Evolutionary conservation across 2,888 invertebrate genomes (phyloP).

Genomic region (Bembecia ichneumoniformis): DNA sequence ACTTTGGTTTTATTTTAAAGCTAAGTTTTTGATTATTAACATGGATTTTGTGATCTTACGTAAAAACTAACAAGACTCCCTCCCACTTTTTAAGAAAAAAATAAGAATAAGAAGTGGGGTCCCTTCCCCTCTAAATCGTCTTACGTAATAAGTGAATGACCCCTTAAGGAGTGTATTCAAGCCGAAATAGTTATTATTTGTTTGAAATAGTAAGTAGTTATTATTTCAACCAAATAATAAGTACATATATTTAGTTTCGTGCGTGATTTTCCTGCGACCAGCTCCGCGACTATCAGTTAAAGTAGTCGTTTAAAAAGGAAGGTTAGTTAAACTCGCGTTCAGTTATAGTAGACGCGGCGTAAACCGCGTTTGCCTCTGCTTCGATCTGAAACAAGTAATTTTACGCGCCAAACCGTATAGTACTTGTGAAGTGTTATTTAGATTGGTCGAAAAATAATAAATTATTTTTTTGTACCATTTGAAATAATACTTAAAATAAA

Average conservation of each 20-base stretch:
- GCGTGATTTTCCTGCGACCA: not conserved
- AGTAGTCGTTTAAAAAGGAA: slow-evolving; percentile 34
- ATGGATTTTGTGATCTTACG: too few species aligned
- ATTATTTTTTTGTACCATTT: slow-evolving; percentile 13
- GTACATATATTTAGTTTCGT: not conserved
- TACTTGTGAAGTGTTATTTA: slow-evolving; percentile 35
- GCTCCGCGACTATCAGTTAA: not conserved
- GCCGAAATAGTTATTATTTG: too few species aligned
- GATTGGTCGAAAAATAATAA: slow-evolving; percentile 15
- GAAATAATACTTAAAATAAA: slow-evolving; percentile 17
- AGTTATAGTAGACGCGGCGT: slow-evolving; percentile 40
- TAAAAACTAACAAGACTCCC: too few species aligned
- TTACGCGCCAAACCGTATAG: slow-evolving; percentile 32
- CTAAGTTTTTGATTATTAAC: too few species aligned
- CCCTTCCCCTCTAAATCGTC: too few species aligned
- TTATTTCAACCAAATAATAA: too few species aligned
- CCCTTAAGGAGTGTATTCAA: too few species aligned
- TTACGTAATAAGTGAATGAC: too few species aligned
- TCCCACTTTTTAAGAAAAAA: too few species aligned
- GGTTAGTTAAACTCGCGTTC: slow-evolving; percentile 22
- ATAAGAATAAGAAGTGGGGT: too few species aligned
- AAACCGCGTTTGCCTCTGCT: slow-evolving; percentile 32
- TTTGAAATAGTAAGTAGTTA: too few species aligned
- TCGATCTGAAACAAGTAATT: slow-evolving; percentile 31
- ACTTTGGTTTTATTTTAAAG: too few species aligned